These are phyloP conservation scores for Pissodes strobi DNA, from an alignment of 1,140 invertebrate species.

Conservation along the genomic window DNA sequence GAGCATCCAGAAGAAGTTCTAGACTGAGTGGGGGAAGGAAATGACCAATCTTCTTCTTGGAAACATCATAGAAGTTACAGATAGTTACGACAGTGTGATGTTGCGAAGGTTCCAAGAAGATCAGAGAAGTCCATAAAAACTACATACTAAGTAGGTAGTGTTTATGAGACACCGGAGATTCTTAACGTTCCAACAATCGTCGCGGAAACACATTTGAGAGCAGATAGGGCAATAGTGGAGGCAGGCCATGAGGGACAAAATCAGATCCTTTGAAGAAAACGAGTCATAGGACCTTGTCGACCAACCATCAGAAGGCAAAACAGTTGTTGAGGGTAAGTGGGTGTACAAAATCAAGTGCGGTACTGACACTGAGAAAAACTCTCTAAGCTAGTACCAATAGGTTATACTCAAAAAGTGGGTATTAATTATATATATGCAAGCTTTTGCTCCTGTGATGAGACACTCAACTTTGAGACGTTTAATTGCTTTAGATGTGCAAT, in stretches of 20 bases:
- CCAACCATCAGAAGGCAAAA: conserved; percentile 39
- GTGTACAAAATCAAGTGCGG: neutral
- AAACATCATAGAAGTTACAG: no score
- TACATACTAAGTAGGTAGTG: no score
- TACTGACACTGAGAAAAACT: neutral
- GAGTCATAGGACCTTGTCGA: conserved; percentile 50
- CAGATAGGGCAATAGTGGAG: neutral
- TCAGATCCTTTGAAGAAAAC: conserved; percentile 38
- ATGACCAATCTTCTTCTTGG: no score
- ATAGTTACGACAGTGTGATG: no score
- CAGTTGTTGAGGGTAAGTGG: conserved; percentile 48
- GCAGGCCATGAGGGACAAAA: conserved; percentile 40
- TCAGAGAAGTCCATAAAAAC: no score
- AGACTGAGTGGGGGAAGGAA: no score
- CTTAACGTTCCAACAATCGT: no score
- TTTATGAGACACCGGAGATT: no score
- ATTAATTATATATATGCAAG: conserved; percentile 51
- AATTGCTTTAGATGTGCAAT: conserved; percentile 47
- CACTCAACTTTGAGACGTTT: conserved; percentile 52
- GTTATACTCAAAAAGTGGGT: conserved; percentile 53
- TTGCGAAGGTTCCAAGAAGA: no score
- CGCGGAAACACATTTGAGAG: no score
- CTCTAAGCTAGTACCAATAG: conserved; percentile 55
- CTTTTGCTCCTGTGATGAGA: conserved; percentile 50
- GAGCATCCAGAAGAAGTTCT: no score